Evolutionary conservation across 2,888 invertebrate species (phyloP).

Genomic region (Sisyra terminalis): DNA sequence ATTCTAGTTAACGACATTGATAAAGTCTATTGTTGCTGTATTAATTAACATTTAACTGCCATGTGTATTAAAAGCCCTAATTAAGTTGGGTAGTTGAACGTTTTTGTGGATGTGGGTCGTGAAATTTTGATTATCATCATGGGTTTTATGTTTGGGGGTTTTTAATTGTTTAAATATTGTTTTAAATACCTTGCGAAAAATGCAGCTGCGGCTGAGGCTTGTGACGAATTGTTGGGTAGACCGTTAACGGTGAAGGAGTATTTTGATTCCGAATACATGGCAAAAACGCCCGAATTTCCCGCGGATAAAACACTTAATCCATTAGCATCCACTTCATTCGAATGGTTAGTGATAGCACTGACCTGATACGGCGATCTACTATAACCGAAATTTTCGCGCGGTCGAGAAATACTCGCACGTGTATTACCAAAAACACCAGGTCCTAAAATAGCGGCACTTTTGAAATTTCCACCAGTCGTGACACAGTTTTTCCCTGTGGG

Average conservation of each 20-base stretch:
- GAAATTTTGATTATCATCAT: background rate
- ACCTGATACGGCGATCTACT: background rate
- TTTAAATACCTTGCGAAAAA: conserved; percentile 38
- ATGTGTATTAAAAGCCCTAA: background rate
- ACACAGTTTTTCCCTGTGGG: background rate
- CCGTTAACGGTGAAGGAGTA: conserved; percentile 36
- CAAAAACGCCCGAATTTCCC: conserved; percentile 19
- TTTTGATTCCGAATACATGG: conserved; percentile 31
- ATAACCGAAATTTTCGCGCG: background rate
- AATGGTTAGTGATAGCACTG: background rate
- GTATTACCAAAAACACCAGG: too few relatives aligned
- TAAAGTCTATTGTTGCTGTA: too few relatives aligned
- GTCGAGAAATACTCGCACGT: too few relatives aligned
- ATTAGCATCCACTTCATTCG: conserved; percentile 18
- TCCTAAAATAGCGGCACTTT: conserved; percentile 13
- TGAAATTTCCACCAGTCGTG: background rate
- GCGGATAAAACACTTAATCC: conserved; percentile 17
- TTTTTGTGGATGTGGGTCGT: background rate
- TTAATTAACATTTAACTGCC: too few relatives aligned
- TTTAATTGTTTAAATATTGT: conserved; percentile 7
- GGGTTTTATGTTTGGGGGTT: background rate
- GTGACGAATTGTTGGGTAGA: conserved; percentile 31
- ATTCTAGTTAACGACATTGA: too few relatives aligned
- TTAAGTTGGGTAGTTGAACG: background rate
- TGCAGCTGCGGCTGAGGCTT: conserved; percentile 38